These are phyloP conservation scores for Melipona quadrifasciata DNA, from an alignment of 1,140 invertebrate species.

Conservation along the genomic window DNA sequence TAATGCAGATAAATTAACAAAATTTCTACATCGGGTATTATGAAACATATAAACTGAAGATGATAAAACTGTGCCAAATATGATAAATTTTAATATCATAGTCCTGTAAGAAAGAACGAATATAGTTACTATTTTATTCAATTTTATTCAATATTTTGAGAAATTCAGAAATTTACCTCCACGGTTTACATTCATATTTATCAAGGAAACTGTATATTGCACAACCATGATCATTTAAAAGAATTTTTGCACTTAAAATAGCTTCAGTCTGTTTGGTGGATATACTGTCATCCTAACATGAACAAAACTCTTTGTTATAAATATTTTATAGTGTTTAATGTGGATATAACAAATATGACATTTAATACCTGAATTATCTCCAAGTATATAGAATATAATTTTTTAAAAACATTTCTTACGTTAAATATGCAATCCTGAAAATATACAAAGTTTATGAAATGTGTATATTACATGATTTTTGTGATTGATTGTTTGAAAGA, in stretches of 20 bases:
- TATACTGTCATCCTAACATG: slow-evolving; percentile 58
- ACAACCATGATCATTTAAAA: slow-evolving; percentile 76
- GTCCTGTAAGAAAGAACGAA: slow-evolving; percentile 56
- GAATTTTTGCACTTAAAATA: slow-evolving; percentile 71
- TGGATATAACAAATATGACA: background rate
- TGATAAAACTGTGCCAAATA: slow-evolving; percentile 57
- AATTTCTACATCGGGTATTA: slow-evolving; percentile 47
- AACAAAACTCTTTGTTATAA: slow-evolving; percentile 27
- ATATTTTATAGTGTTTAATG: slow-evolving; percentile 7
- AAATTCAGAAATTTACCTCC: slow-evolving; percentile 60
- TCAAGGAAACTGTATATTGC: slow-evolving; percentile 65
- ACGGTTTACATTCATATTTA: slow-evolving; percentile 48
- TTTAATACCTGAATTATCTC: slow-evolving; percentile 52
- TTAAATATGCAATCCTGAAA: slow-evolving; percentile 51
- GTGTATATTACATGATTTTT: background rate
- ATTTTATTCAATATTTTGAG: background rate
- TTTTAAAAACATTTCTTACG: slow-evolving; percentile 48
- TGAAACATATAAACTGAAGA: slow-evolving; percentile 45
- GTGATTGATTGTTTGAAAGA: background rate
- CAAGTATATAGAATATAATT: slow-evolving; percentile 46
- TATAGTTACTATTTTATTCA: background rate
- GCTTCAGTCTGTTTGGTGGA: slow-evolving; percentile 63
- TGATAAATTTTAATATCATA: slow-evolving; percentile 54
- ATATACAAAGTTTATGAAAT: slow-evolving; percentile 35
- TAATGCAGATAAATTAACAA: slow-evolving; percentile 49